Conservation (phyloP, 2,888 invertebrate species). For the Azorinus chamasolen region DNA sequence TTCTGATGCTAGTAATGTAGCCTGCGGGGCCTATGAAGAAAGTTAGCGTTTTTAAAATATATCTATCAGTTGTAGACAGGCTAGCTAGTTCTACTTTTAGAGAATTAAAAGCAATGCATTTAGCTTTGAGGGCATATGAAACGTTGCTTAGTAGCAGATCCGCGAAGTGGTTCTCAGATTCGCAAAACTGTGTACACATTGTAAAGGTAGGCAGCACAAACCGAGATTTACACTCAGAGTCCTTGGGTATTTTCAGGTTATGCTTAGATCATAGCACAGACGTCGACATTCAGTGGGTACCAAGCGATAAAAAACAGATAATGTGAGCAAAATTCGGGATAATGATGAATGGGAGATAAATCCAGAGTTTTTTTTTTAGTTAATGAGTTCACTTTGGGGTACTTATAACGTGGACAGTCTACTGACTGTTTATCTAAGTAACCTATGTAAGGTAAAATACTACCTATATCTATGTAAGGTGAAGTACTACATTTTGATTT, state of each 20-base stretch:
- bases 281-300: constrained; percentile 37
- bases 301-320: constrained; percentile 29
- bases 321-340: constrained; percentile 25
- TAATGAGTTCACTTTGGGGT: constrained; percentile 14
- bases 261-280: constrained; percentile 9
- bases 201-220: constrained; percentile 20
- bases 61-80: not conserved
- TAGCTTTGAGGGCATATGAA: constrained; percentile 4
- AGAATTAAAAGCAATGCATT: constrained; percentile 14
- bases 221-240: constrained; percentile 9
- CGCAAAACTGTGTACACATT: not conserved
- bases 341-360: constrained; percentile 27
- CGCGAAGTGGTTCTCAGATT: no score
- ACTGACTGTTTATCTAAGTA: no score
- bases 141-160: not conserved
- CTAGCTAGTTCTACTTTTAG: constrained; percentile 19
- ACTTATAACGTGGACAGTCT: not conserved
- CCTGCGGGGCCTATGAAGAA: not conserved
- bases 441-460: no score
- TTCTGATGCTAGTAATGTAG: not conserved
- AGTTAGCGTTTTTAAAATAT: not conserved
- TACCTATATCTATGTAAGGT: no score
- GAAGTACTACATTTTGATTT: no score
- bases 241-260: constrained; percentile 21
- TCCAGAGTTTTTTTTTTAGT: constrained; percentile 17